Base-by-base conservation (phyloP, 1,140 invertebrate genomes). In the Campoletis sonorensis region DNA sequence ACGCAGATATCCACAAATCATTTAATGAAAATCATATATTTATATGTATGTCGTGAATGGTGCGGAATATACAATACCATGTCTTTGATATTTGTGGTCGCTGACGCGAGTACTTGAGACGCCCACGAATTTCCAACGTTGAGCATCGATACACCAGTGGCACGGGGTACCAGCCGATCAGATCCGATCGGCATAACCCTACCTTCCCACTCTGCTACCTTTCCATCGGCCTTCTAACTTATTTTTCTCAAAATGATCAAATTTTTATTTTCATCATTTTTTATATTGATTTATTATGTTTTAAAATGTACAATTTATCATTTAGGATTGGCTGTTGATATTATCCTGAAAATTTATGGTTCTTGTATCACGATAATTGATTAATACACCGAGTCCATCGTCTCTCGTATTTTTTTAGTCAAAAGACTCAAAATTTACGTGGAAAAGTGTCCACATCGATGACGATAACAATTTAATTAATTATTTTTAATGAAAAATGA, bases 111-210 rank as follows among this genome's bases (percentile, higher is more conserved):
- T 26, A 92, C 91, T 82, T 91, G 89, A 33, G 92, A 92, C n/a
- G 92, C 92, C 93, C 93, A 94, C 4, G 93, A 93, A 79, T 92
- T 92, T 85, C 93, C 91, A 21, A 92, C 88, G 85, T 94, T 92
- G 51, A 93, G 58, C 76, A 78, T 83, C 3, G 93, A 93, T 51
- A 93, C 86, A 8, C 87, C 67, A 30, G 67, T 27, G 27, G 27
- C 88, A 26, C 82, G 85, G 10, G 86, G 77, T 77, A 82, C 82
- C 75, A 87, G 80, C 21, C 83, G 82, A 72, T 87, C 84, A 27
- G 86, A 82, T 75, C 82, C 85, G 21, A 86, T 86, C 61, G 84
- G 79, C 87, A 86, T 87, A 21, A 33, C 64, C 79, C 18, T 49
- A 54, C 51, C 49, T 49, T 51, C 71, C 37, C 68, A 13, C 18